These are phyloP conservation scores for Neodiprion fabricii DNA, from an alignment of 1,140 invertebrate species.

Conservation along the genomic window DNA sequence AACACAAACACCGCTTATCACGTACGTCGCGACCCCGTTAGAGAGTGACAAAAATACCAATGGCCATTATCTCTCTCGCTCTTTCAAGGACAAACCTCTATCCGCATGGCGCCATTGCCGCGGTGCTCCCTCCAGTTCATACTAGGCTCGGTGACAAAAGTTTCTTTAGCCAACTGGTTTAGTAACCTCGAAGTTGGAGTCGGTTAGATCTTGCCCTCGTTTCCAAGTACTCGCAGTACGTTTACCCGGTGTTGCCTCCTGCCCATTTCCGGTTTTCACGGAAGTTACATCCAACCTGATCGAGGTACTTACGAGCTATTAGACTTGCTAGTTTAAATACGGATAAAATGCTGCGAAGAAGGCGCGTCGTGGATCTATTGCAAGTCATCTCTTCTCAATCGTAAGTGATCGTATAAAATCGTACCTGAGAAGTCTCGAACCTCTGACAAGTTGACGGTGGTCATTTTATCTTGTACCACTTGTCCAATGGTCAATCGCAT, in stretches of 20 bases:
- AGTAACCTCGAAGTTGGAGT: background rate
- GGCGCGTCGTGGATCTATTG: constrained; percentile 55
- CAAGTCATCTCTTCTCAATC: constrained; percentile 55
- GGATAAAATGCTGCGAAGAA: constrained; percentile 52
- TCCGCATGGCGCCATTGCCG: no score
- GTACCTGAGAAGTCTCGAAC: no score
- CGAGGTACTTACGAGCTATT: no score
- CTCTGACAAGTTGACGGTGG: constrained; percentile 6
- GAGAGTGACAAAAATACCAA: no score
- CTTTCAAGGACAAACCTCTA: no score
- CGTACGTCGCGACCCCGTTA: no score
- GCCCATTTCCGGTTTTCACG: no score
- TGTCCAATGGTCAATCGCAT: background rate
- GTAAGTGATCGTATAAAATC: constrained; percentile 47
- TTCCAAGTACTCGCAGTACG: constrained; percentile 44
- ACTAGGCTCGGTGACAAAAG: constrained; percentile 30
- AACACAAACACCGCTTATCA: no score
- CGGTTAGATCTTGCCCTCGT: background rate
- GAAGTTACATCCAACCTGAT: no score
- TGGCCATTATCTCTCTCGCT: no score
- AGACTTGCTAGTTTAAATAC: constrained; percentile 26
- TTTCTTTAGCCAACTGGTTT: background rate
- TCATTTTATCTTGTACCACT: constrained; percentile 1
- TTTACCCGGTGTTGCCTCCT: constrained; percentile 46
- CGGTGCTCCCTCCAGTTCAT: constrained; percentile 17